A percentile compares a stretch with the other conserved stretches of the same genome.
Evolutionary conservation across 2,888 invertebrate species (phyloP).

Genomic region (Catocala fraxini): DNA sequence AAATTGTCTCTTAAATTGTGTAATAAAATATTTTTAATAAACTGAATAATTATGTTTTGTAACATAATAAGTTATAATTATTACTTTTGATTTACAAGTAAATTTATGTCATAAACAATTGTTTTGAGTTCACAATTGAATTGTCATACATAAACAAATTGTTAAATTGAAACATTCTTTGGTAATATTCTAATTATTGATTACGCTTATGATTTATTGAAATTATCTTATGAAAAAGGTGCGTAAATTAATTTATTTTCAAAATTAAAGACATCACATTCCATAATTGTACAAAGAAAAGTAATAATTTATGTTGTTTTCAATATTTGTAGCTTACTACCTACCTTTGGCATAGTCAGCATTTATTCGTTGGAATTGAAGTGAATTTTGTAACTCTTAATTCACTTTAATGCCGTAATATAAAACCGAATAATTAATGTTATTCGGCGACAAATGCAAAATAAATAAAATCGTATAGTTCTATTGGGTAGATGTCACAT

Average conservation of each 20-base stretch:
- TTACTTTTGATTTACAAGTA: neutral
- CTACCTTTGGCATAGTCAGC: constrained; percentile 59
- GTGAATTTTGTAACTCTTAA: constrained; percentile 37
- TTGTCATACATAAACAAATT: constrained; percentile 9
- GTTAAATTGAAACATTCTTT: constrained; percentile 15
- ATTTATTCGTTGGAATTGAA: constrained; percentile 60
- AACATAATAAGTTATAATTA: constrained; percentile 6
- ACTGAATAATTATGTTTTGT: constrained; percentile 3
- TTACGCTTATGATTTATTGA: constrained; percentile 41
- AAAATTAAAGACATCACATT: constrained; percentile 79
- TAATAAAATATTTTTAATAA: neutral
- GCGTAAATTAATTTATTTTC: constrained; percentile 61
- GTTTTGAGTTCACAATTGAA: constrained; percentile 6
- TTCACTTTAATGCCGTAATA: constrained; percentile 16
- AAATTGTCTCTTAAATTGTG: too few species aligned
- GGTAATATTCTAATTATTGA: constrained; percentile 23
- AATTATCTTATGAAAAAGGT: constrained; percentile 71
- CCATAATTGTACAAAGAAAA: constrained; percentile 77
- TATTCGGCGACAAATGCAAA: constrained; percentile 26
- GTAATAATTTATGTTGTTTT: constrained; percentile 51
- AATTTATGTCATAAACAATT: constrained; percentile 3
- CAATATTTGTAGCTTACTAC: constrained; percentile 41
- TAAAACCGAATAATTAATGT: constrained; percentile 22
- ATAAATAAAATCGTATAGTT: constrained; percentile 38
- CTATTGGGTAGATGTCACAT: constrained; percentile 38